These are phyloP conservation scores for Athetis lepigone DNA, from an alignment of 2,888 invertebrate genomes.

Conservation along the genomic window DNA sequence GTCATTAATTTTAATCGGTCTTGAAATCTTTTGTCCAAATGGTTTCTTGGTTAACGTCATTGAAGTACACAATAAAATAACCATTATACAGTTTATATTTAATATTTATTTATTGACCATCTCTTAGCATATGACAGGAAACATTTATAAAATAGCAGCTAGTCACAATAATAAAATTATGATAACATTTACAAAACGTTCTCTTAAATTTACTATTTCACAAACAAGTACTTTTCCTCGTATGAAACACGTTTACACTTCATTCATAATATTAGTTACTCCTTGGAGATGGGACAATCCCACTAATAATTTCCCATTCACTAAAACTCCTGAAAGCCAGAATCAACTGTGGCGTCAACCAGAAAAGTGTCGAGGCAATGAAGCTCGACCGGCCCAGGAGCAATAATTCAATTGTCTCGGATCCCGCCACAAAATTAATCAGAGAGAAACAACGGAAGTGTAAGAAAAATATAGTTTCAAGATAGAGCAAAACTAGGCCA, in stretches of 20 bases:
- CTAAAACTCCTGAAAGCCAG: too few species aligned
- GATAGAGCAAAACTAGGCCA: too few species aligned
- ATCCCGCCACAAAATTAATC: too few species aligned
- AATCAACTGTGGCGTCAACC: too few species aligned
- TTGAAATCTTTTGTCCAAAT: background rate
- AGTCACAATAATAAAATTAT: conserved; percentile 86
- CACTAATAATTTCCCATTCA: too few species aligned
- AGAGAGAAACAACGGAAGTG: too few species aligned
- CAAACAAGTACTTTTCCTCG: conserved; percentile 73
- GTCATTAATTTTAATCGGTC: background rate
- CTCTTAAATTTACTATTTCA: conserved; percentile 72
- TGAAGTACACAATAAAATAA: conserved; percentile 31
- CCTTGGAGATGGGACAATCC: too few species aligned
- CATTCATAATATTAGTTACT: conserved; percentile 18
- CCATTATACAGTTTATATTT: conserved; percentile 70
- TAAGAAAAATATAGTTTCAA: too few species aligned
- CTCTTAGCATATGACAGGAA: conserved; percentile 87
- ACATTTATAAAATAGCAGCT: conserved; percentile 89
- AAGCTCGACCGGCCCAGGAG: too few species aligned
- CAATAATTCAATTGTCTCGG: too few species aligned
- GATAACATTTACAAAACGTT: conserved; percentile 85
- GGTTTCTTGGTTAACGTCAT: background rate
- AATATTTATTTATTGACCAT: conserved; percentile 86
- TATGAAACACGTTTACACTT: conserved; percentile 44
- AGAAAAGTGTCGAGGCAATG: too few species aligned